A percentile compares a stretch with the other conserved stretches of the same genome.
phyloP scores from a whole-genome alignment of 2,888 invertebrate species.

The Drosophila leonis region DNA sequence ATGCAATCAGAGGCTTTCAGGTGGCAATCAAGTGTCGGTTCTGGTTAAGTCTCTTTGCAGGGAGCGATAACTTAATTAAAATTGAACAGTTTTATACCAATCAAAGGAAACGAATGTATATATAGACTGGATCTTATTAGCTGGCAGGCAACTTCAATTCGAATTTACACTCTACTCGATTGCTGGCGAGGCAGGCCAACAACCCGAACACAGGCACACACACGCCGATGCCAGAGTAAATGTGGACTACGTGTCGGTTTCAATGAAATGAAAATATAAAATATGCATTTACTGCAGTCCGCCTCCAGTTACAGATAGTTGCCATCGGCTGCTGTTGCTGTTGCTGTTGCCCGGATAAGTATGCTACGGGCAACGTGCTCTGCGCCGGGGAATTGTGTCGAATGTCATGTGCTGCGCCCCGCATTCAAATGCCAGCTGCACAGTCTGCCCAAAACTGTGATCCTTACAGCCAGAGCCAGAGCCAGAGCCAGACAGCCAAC shows the following conservation, averaged over 20 bases:
- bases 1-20: constrained; percentile 18
- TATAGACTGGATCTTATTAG: constrained; percentile 43
- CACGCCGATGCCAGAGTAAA: constrained; percentile 27
- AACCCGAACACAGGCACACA: constrained; percentile 31
- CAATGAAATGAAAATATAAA: constrained; percentile 80
- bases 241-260: constrained; percentile 70
- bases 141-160: constrained; percentile 29
- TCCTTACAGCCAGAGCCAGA: constrained; percentile 21
- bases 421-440: constrained; percentile 66
- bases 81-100: constrained; percentile 25
- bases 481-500: constrained; percentile 28
- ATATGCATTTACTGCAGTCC: constrained; percentile 74
- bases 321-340: constrained; percentile 32
- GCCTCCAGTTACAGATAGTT: constrained; percentile 50
- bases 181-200: constrained; percentile 35
- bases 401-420: constrained; percentile 53
- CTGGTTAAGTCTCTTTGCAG: constrained; percentile 10
- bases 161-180: constrained; percentile 36
- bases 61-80: constrained; percentile 55
- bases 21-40: constrained; percentile 6
- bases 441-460: constrained; percentile 30
- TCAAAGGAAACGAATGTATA: constrained; percentile 29
- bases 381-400: constrained; percentile 66
- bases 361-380: constrained; percentile 68
- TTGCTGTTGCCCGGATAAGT: constrained; percentile 59